Evolutionary conservation across 2,113 vertebrate genomes (phyloP).

Genomic region (Perca schrenkii): DNA sequence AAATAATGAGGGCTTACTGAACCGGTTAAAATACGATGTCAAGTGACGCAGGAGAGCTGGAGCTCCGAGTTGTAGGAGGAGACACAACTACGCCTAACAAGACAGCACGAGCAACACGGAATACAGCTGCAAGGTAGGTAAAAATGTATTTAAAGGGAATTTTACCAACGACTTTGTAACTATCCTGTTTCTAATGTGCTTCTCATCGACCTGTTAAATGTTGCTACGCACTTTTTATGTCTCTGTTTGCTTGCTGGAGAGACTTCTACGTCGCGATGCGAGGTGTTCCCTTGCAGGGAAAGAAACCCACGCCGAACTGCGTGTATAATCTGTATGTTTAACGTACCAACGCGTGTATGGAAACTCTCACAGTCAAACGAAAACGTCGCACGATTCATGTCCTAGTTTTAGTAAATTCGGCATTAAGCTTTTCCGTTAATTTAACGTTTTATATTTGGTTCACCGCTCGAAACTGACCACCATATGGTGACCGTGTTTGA

Average conservation of each 20-base stretch:
- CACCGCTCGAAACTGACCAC: neutral
- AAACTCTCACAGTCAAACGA: neutral
- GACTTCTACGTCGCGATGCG: neutral
- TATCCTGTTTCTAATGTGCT: neutral
- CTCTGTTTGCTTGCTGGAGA: neutral
- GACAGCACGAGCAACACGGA: neutral
- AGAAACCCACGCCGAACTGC: slow-evolving; percentile 3
- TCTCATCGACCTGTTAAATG: neutral
- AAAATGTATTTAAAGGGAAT: neutral
- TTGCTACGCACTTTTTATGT: neutral
- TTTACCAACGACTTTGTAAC: neutral
- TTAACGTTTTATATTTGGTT: neutral
- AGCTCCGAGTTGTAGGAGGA: slow-evolving; percentile 56
- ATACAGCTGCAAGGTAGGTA: slow-evolving; percentile 37
- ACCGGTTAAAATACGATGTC: slow-evolving; percentile 75
- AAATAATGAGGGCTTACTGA: neutral
- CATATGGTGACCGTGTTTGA: neutral
- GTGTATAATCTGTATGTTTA: neutral
- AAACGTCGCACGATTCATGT: accelerated
- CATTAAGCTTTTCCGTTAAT: neutral
- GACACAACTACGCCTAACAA: slow-evolving; percentile 43
- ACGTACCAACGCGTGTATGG: neutral
- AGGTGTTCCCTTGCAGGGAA: too few species aligned
- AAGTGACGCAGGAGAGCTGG: slow-evolving; percentile 72
- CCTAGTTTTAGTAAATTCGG: slow-evolving; percentile 7